A percentile compares a stretch with the other conserved stretches of the same genome.
Conservation (phyloP, 2,113 vertebrate species). For the Lophotis ruficrista region DNA sequence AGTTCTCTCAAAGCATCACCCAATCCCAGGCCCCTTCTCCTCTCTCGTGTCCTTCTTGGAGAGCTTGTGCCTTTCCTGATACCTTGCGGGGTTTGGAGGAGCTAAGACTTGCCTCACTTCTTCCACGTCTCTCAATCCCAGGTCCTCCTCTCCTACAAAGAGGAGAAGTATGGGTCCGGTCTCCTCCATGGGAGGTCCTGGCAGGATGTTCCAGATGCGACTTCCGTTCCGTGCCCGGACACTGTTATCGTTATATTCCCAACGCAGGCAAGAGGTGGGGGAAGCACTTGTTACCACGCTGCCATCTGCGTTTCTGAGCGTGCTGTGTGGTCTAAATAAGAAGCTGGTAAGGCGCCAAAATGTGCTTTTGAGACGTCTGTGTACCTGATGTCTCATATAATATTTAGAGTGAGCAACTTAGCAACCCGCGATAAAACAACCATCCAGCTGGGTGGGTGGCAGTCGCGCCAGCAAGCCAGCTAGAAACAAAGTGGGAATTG, state of each 20-base stretch:
- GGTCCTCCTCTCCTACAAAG: not conserved
- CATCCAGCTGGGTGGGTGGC: constrained; percentile 50
- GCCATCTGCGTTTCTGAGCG: not conserved
- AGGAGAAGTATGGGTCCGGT: not conserved
- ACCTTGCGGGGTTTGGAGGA: not conserved
- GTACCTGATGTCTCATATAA: constrained; percentile 52
- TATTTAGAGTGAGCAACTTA: constrained; percentile 40
- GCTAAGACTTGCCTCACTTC: not conserved
- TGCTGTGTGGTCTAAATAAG: constrained; percentile 24
- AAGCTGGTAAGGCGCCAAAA: constrained; percentile 10
- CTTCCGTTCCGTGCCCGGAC: not conserved
- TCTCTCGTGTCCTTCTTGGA: not conserved
- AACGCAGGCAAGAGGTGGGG: not conserved
- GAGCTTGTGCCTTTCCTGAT: not conserved
- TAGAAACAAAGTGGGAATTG: constrained; percentile 30
- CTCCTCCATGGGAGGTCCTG: not conserved
- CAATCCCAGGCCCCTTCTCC: not conserved
- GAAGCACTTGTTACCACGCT: not conserved
- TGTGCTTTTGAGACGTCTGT: constrained; percentile 15
- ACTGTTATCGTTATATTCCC: not conserved
- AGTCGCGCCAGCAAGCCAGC: not conserved
- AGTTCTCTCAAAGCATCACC: not conserved
- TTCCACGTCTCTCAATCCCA: not conserved
- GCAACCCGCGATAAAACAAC: constrained; percentile 21
- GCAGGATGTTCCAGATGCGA: not conserved